Evolutionary conservation across 37 sponge, comb jelly and placozoan species (phyloP), one percentile per base, ranked within the genome.

Genomic region (Oopsacas minuta): DNA sequence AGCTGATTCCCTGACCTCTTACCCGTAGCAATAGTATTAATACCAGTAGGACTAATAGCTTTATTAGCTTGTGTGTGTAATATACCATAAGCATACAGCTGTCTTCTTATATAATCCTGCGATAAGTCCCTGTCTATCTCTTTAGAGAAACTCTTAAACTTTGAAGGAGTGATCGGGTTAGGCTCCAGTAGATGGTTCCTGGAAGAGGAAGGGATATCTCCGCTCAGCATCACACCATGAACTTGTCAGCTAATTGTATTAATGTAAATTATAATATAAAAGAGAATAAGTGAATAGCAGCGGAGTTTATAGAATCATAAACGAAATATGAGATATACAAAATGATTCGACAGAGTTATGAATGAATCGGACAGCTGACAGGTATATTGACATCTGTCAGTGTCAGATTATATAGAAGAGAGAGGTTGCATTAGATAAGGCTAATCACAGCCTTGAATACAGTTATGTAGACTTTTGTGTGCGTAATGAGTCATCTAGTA

Each of bases 121-220:
- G 75, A 61, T 34, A 61, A 12, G 75, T 61, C 75, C 30, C 75
- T 3, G 75, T 61, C 75, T 10, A 61, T 61, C 17, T 61, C 75
- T 34, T 61, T 61, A 3, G 75, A 61, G 75, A 61, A 61, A 34
- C 75, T 61, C 75, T 61, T 61, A 34, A 61, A 61, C 75, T 61
- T 61, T 5, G 75, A 34, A 61, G 75, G 28, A 61, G 75, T 20
- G 75, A 61, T n/a, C 75, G 75, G 75, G 75, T 61, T 61, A 5
- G 75, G 22, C 75, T 61, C 75, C 28, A 61, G 75, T 3, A 61
- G 75, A 34, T 10, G 75, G 75, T 61, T 61, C 30, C 75, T 61
- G 28, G 75, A 10, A 25, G 75, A 3, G 75, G 75, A 12, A 25
- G 75, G 28, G 5, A n/a, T 12, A 3, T 42, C 49, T 42, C 28